phyloP scores from a whole-genome alignment of 2,797 vertebrate genomes.

The Amphiprion clarkii region DNA sequence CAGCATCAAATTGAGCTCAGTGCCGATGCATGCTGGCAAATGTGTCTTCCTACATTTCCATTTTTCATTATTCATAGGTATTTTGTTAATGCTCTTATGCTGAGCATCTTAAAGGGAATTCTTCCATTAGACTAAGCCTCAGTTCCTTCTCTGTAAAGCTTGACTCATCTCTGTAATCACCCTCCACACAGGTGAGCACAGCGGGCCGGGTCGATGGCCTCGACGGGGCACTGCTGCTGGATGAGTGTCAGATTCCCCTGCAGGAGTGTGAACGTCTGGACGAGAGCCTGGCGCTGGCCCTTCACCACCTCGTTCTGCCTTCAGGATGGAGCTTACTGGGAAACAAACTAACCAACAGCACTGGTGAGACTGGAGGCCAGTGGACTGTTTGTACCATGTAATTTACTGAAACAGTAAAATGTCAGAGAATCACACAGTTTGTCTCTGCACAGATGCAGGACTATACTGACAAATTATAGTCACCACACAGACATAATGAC shows the following conservation, averaged over 20 bases:
- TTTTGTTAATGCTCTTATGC: constrained; percentile 49
- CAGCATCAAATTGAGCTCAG: constrained; percentile 28
- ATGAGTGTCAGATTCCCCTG: constrained; percentile 89
- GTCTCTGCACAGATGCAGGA: constrained; percentile 22
- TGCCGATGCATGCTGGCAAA: background rate
- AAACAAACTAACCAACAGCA: constrained; percentile 65
- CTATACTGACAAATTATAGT: constrained; percentile 21
- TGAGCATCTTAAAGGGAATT: constrained; percentile 44
- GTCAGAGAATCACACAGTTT: constrained; percentile 1
- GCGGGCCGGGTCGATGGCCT: constrained; percentile 91
- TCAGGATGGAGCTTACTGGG: constrained; percentile 94
- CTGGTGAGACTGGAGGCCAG: constrained; percentile 72
- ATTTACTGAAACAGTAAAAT: constrained; percentile 19
- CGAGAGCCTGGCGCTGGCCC: constrained; percentile 91
- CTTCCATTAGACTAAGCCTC: constrained; percentile 35
- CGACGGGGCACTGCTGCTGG: constrained; percentile 91
- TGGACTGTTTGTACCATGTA: constrained; percentile 4
- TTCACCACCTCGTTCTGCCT: constrained; percentile 91
- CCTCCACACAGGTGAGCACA: constrained; percentile 79
- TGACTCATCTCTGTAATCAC: constrained; percentile 38
- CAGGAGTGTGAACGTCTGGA: constrained; percentile 91
- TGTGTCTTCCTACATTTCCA: constrained; percentile 36
- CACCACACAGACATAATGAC: constrained; percentile 20
- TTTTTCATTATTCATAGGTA: constrained; percentile 33
- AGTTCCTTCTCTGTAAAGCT: constrained; percentile 21